Base-by-base conservation (phyloP, 2,888 invertebrate species). In the Tetropium fuscum region DNA sequence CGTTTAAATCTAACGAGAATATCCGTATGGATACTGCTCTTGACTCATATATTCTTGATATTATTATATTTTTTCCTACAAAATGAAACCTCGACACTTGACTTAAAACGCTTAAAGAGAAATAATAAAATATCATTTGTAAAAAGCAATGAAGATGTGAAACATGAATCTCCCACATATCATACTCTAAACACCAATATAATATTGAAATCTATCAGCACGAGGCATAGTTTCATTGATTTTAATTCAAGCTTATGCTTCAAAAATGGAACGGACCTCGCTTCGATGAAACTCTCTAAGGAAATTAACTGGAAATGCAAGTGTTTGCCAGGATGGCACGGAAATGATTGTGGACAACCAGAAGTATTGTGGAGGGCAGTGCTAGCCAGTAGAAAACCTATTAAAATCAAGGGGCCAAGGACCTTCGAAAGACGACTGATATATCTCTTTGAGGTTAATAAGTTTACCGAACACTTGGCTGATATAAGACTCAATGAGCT, bases 281-380 rank as follows among this genome's bases (percentile, higher is more conserved):
- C 75, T 48, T 73, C 76, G 3, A 82, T 82, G 81, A 73, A 74
- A 55, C 68, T 76, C 10, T 71, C 75, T 3, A 71, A 77, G 49
- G 75, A 78, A 58, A 58, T 72, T 2, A 77, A 80, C 56, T 80
- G 82, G 81, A 80, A 81, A 69, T 89, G 88, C 67, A 78, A 82
- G 10, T 89, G 89, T 71, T 78, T 82, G 49, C 82, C 80, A n/a
- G 87, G 87, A 20, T 89, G 87, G 87, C 89, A 89, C 74, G 88
- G 88, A 1, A 80, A 81, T 5, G 88, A 89, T 68, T 89, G 89
- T 71, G 87, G 88, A 1, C 87, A 88, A 69, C 88, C 89, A 2
- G 89, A 89, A 77, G 86, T 88, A 6, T 84, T 88, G 8, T 88
- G 88, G 88, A 83, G 88, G 36, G 87, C 88, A 0, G 82, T 88